These are phyloP conservation scores for Myiotriccus ornatus DNA, from an alignment of 2,797 vertebrate species.

Conservation along the genomic window DNA sequence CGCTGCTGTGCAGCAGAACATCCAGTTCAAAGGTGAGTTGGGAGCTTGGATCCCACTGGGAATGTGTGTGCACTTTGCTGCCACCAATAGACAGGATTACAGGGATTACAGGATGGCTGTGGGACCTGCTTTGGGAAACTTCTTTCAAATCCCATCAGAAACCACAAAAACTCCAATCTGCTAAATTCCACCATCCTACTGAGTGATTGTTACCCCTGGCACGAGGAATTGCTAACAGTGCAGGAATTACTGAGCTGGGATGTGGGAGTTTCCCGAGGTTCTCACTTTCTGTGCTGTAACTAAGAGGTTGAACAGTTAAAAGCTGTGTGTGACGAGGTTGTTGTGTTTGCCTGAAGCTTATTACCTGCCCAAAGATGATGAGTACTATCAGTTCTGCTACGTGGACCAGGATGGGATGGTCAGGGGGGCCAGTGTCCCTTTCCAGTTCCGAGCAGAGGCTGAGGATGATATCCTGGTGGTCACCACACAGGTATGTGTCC, in stretches of 20 bases:
- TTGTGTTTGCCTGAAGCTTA: constrained; percentile 77
- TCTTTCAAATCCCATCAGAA: background rate
- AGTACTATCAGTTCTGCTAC: constrained; percentile 96
- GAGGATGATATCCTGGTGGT: constrained; percentile 87
- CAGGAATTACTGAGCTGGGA: background rate
- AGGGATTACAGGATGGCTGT: background rate
- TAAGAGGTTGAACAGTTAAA: background rate
- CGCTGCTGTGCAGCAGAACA: constrained; percentile 55
- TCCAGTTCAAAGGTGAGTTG: constrained; percentile 83
- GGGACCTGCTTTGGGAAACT: background rate
- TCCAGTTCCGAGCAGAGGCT: constrained; percentile 80
- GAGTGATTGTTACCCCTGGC: background rate
- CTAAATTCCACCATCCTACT: background rate
- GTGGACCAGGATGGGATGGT: constrained; percentile 81
- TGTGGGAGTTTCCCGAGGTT: background rate
- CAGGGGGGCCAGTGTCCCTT: constrained; percentile 87
- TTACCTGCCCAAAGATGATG: constrained; percentile 89
- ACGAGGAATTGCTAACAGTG: background rate
- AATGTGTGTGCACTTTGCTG: accelerated
- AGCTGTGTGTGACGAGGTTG: background rate
- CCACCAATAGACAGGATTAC: background rate
- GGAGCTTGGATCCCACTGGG: background rate
- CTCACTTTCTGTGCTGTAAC: background rate
- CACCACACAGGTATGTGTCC: constrained; percentile 82
- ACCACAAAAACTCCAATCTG: too few species aligned